Evolutionary conservation across 2,797 vertebrate species (phyloP).

Genomic region (Takifugu rubripes): DNA sequence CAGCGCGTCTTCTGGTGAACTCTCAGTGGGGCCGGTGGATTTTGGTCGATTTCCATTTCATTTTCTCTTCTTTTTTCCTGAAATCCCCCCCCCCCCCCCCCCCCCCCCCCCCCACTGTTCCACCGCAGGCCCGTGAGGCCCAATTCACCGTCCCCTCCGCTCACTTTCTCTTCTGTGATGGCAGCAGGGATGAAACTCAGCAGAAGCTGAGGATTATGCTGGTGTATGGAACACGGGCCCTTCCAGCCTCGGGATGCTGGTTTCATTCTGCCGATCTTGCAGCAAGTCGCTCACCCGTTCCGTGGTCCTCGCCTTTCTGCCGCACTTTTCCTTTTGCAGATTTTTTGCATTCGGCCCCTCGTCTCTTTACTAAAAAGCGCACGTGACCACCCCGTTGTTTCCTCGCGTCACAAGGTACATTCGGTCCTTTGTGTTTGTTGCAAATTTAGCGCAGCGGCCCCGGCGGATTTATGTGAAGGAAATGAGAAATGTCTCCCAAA

Average conservation of each 20-base stretch:
- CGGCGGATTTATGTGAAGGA: constrained; percentile 68
- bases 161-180: constrained; percentile 48
- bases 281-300: constrained; percentile 33
- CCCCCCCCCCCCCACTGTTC: constrained; percentile 44
- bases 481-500: constrained; percentile 64
- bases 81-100: constrained; percentile 29
- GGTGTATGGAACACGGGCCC: constrained; percentile 39
- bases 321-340: constrained; percentile 10
- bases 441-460: constrained; percentile 61
- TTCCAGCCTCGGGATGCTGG: constrained; percentile 40
- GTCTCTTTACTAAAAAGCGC: constrained; percentile 30
- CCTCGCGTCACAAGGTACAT: constrained; percentile 51
- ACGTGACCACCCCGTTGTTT: constrained; percentile 11
- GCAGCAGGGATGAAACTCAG: constrained; percentile 42
- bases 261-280: constrained; percentile 59
- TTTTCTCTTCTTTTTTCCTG: constrained; percentile 57
- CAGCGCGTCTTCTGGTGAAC: constrained; percentile 65
- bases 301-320: constrained; percentile 1
- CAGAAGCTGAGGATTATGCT: constrained; percentile 55
- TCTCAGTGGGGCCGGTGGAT: constrained; percentile 63
- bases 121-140: constrained; percentile 24
- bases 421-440: constrained; percentile 58
- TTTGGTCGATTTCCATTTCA: constrained; percentile 69
- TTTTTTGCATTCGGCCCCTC: constrained; percentile 10
- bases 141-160: constrained; percentile 41